Conservation (phyloP, 2,888 invertebrate species). For the Troides helena region DNA sequence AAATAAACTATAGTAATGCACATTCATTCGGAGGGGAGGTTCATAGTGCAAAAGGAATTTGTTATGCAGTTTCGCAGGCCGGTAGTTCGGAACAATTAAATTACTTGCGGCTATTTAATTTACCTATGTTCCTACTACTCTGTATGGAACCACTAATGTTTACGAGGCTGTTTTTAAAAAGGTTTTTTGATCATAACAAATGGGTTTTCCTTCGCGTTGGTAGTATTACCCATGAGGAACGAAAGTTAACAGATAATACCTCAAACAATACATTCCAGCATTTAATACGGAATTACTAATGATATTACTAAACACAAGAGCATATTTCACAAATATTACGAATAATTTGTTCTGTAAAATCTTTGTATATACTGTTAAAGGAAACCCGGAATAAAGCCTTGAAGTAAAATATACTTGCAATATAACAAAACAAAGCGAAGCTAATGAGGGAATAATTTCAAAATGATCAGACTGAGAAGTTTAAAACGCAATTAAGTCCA, state of each 20-base stretch:
- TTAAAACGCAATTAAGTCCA: slow-evolving; percentile 74
- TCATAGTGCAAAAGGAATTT: slow-evolving; percentile 54
- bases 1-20: background rate
- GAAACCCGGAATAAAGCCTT: too few relatives aligned
- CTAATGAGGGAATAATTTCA: slow-evolving; percentile 38
- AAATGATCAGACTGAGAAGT: slow-evolving; percentile 74
- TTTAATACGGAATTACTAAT: background rate
- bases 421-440: background rate
- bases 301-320: background rate
- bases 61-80: slow-evolving; percentile 55
- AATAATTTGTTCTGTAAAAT: too few relatives aligned
- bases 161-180: background rate
- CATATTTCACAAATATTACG: too few relatives aligned
- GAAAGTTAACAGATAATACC: background rate
- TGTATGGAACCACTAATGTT: background rate
- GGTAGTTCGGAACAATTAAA: slow-evolving; percentile 67
- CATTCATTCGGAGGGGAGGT: slow-evolving; percentile 36
- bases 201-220: background rate
- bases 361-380: too few relatives aligned
- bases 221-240: background rate
- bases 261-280: background rate
- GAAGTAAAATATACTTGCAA: background rate
- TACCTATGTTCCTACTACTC: slow-evolving; percentile 7
- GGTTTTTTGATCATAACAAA: background rate
- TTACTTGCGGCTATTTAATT: slow-evolving; percentile 61